Conservation (phyloP, 2,797 vertebrate species). For the Macrochelys suwanniensis region DNA sequence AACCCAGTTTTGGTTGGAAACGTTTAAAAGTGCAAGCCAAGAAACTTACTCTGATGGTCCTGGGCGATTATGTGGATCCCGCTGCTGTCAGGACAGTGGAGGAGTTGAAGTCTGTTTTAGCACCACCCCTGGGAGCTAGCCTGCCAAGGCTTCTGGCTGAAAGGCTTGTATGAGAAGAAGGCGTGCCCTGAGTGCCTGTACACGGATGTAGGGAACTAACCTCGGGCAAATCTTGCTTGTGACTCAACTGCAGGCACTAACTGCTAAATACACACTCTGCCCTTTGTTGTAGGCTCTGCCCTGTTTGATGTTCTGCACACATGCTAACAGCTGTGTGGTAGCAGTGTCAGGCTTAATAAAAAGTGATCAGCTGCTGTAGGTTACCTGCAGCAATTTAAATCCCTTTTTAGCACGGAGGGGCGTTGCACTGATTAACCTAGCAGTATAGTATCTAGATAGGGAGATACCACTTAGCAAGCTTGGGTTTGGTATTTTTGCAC, state of each 20-base stretch:
- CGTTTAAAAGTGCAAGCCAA: background rate
- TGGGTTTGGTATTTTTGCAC: background rate
- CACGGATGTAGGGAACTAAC: slow-evolving; percentile 68
- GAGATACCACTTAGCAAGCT: background rate
- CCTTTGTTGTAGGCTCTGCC: background rate
- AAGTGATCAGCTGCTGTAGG: background rate
- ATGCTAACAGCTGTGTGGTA: background rate
- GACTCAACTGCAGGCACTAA: slow-evolving; percentile 58
- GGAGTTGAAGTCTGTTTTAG: slow-evolving; percentile 15
- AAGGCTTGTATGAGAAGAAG: slow-evolving; percentile 58
- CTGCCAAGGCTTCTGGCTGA: background rate
- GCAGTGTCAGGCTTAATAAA: background rate
- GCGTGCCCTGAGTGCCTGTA: slow-evolving; percentile 62
- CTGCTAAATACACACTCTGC: background rate
- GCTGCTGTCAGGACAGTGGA: background rate
- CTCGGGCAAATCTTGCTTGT: slow-evolving; percentile 43
- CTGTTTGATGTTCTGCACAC: background rate
- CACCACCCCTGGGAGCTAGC: slow-evolving; percentile 61
- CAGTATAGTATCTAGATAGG: background rate
- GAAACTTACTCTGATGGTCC: background rate
- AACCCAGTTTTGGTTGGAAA: background rate
- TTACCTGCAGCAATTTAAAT: background rate
- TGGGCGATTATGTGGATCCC: background rate
- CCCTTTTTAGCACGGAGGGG: background rate
- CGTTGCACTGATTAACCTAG: background rate